Evolutionary conservation across 1,140 invertebrate species (phyloP).

Genomic region (Calosoma granatense): DNA sequence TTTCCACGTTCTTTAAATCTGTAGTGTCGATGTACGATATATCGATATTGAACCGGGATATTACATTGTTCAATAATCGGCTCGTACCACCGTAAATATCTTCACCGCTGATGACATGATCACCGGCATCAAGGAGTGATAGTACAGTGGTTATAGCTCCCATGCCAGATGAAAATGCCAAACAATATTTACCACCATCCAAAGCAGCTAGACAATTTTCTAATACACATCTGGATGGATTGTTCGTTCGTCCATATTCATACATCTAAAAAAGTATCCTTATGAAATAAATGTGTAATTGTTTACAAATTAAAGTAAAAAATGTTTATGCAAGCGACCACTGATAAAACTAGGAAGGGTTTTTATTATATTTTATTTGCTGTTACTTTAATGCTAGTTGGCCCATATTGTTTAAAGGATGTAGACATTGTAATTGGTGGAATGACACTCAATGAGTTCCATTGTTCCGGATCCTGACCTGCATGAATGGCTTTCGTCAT

Average conservation of each 20-base stretch:
- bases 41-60: slow-evolving; percentile 56
- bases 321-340: no score
- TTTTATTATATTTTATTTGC: no score
- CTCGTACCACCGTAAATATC: slow-evolving; percentile 95
- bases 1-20: slow-evolving; percentile 52
- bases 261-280: slow-evolving; percentile 57
- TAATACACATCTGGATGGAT: slow-evolving; percentile 83
- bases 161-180: slow-evolving; percentile 82
- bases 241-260: slow-evolving; percentile 90
- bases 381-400: slow-evolving; percentile 69
- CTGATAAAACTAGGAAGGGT: no score
- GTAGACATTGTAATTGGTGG: slow-evolving; percentile 84
- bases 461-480: slow-evolving; percentile 86
- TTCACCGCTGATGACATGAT: slow-evolving; percentile 85
- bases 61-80: slow-evolving; percentile 50
- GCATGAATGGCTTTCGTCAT: slow-evolving; percentile 83
- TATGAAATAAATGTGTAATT: slow-evolving; percentile 13
- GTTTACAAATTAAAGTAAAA: background rate
- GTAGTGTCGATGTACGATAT: slow-evolving; percentile 73
- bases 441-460: slow-evolving; percentile 66
- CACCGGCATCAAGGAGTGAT: slow-evolving; percentile 68
- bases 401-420: slow-evolving; percentile 81
- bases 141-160: slow-evolving; percentile 70
- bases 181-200: slow-evolving; percentile 80
- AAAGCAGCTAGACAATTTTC: slow-evolving; percentile 84